Evolutionary conservation across 2,888 invertebrate genomes (phyloP).

Genomic region (Calliopum simillimum): DNA sequence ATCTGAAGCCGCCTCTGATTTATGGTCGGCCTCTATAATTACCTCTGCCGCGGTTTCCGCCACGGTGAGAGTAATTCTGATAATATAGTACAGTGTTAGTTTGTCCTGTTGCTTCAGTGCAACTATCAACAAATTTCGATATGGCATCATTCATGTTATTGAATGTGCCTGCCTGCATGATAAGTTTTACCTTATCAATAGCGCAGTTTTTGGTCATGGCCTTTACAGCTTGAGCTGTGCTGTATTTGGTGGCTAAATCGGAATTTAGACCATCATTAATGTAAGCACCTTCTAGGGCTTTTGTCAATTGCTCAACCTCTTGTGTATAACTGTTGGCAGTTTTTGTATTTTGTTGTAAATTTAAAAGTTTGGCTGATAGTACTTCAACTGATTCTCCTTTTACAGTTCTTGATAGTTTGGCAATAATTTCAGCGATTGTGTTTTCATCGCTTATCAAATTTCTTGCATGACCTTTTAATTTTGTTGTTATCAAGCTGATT

Average conservation of each 20-base stretch:
- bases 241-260: constrained; percentile 34
- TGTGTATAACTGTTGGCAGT: background rate
- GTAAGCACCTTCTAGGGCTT: background rate
- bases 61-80: background rate
- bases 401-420: background rate
- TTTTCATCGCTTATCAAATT: background rate
- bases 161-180: background rate
- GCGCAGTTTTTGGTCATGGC: background rate
- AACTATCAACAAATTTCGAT: background rate
- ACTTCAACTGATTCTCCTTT: background rate
- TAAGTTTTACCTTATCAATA: background rate
- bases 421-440: background rate
- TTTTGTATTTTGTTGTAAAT: too few relatives aligned
- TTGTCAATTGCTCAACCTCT: background rate
- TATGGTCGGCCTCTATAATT: background rate
- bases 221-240: constrained; percentile 27
- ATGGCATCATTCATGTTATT: background rate
- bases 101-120: constrained; percentile 4
- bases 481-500: background rate
- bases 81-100: background rate
- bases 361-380: too few relatives aligned
- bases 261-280: background rate
- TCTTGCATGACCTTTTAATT: background rate
- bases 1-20: background rate
- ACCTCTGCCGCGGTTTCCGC: background rate